A percentile compares a stretch with the other conserved stretches of the same genome.
These are phyloP conservation scores for Ladona fulva DNA, from an alignment of 1,140 invertebrate species.

Conservation along the genomic window DNA sequence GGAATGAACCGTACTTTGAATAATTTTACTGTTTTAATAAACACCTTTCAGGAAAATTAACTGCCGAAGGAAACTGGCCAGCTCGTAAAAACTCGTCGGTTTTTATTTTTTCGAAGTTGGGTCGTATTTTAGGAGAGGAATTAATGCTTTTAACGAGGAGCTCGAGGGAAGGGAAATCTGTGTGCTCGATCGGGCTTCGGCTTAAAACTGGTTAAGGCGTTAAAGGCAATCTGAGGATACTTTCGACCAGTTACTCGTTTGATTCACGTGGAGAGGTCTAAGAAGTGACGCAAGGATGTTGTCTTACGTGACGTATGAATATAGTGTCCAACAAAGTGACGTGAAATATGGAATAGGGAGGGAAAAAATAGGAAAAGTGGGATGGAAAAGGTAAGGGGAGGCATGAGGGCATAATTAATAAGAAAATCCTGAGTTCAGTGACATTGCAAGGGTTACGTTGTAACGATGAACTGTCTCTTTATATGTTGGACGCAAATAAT, in stretches of 20 bases:
- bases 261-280: not conserved
- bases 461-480: too few species aligned
- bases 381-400: too few species aligned
- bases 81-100: not conserved
- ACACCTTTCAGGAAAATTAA: conserved; percentile 10
- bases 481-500: too few species aligned
- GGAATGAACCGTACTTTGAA: conserved; percentile 1
- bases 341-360: too few species aligned
- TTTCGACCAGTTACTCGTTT: conserved; percentile 4
- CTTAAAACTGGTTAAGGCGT: not conserved
- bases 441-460: too few species aligned
- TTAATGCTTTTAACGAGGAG: not conserved
- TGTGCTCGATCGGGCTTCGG: not conserved
- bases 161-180: not conserved
- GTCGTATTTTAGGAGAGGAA: not conserved
- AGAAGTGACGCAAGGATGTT: not conserved
- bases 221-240: not conserved
- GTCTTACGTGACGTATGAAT: too few species aligned
- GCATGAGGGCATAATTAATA: too few species aligned
- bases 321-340: too few species aligned
- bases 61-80: not conserved
- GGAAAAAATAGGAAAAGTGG: too few species aligned
- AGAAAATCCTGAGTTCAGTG: too few species aligned
- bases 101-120: not conserved
- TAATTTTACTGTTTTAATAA: conserved; percentile 11